Evolutionary conservation across 1,140 invertebrate genomes (phyloP), one percentile per base, ranked within the genome.

Genomic region (Bursaphelenchus mucronatus): DNA sequence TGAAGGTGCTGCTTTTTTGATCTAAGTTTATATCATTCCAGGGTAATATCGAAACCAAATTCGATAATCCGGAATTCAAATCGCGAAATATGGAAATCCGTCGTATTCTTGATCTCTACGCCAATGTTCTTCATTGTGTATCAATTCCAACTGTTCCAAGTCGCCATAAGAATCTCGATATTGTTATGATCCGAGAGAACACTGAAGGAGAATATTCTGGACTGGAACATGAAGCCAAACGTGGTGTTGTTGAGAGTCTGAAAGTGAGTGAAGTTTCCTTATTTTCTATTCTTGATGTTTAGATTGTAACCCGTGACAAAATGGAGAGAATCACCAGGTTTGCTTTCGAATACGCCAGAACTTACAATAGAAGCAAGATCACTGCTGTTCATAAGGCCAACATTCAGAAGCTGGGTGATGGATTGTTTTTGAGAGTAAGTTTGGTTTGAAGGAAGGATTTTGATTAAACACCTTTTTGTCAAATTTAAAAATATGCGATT

Each of bases 351-450:
- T 97, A 89, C 83, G 95, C 95, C 8, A 88, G 87, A 72, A 87
- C 87, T 63, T 87, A 93, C 80, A 89, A 89, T 44, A 87, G 93
- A 46, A 92, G 91, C 82, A 92, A 92, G 84, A 88, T 96, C 8
- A 98, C 94, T 0, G 95, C 91, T 11, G 89, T 99, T 39, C 96
- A 99, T 83, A 99, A 99, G 83, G 95, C 96, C 0, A 99, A 99
- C 81, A 97, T 98, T 59, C 78, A 81, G 55, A 80, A 80, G 59
- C 62, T 80, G 46, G 79, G 76, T 43, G 78, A 80, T 63, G 78
- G 78, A 17, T 68, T 80, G 39, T 80, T 80, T 54, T 52, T 79
- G 47, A 74, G 75, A 59, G 76, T 70, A 8, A 45, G 69, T 52
- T 61, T 4, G 19, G 30, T 30, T 30, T 30, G 1, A 30, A 30